Conservation (phyloP, 2,113 vertebrate species). For the Etheostoma cragini region DNA sequence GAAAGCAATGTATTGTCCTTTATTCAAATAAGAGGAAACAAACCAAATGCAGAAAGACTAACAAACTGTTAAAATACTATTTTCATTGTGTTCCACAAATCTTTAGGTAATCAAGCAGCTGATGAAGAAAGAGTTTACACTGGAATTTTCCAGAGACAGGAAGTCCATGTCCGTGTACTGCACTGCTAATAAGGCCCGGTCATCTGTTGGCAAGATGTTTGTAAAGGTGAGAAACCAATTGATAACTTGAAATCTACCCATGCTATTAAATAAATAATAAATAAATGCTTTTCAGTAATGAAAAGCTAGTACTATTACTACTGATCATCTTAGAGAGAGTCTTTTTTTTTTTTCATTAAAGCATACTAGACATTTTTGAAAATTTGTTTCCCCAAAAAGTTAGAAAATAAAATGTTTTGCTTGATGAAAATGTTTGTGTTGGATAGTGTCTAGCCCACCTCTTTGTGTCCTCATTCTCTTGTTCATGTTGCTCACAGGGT, state of each 20-base stretch:
- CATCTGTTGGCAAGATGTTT: too few relatives aligned
- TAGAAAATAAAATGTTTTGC: not conserved
- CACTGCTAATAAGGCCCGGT: too few relatives aligned
- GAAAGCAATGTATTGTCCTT: not conserved
- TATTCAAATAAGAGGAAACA: not conserved
- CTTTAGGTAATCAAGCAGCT: constrained; percentile 93
- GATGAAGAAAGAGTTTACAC: constrained; percentile 94
- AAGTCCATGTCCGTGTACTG: too few relatives aligned
- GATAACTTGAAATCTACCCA: not conserved
- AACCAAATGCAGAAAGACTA: not conserved
- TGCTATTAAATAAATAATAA: not conserved
- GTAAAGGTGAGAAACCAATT: too few relatives aligned
- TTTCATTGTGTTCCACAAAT: not conserved
- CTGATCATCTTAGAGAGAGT: not conserved
- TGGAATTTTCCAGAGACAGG: constrained; percentile 95
- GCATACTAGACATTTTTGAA: not conserved
- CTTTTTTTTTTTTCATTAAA: not conserved
- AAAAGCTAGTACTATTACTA: too few relatives aligned
- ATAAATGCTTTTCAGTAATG: not conserved
- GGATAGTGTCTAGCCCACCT: not conserved
- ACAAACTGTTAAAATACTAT: not conserved
- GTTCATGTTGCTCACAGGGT: constrained; percentile 82
- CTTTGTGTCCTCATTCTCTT: not conserved
- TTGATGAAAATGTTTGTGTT: not conserved
- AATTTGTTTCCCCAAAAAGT: not conserved